Evolutionary conservation across 1,140 invertebrate genomes (phyloP), one percentile per base, ranked within the genome.

Genomic region (Drosophila chauvacae): DNA sequence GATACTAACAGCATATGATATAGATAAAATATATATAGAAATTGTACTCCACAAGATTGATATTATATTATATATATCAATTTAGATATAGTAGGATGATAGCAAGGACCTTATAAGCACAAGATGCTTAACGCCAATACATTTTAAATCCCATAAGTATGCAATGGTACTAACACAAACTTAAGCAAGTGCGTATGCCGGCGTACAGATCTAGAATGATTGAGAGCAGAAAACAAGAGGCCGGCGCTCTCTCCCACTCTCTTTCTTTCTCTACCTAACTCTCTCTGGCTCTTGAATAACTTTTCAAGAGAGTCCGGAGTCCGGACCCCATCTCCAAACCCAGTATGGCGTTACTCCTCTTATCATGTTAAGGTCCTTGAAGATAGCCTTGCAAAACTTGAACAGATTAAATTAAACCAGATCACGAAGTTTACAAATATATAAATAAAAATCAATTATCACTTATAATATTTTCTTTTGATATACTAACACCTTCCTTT

Each of bases 21-120:
- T 62, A 33, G n/a, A 56, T 33, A 7, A 20, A 23, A n/a, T 51
- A 23, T 28, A n/a, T 51, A 23, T 50, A 51, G 23, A n/a, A 16
- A 26, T 18, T 42, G 4, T 16, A 23, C 35, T 11, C 14, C 23
- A 26, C 14, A 26, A n/a, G 14, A 11, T 20, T 41, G 35, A 39
- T 26, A 5, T 28, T 28, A 28, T 28, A 28, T 28, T 6, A 30
- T 53, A 23, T 10, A 20, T 20, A 37, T 23, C 2, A 18, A 20
- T 26, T 41, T 59, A 63, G 61, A 56, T 11, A 56, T 39, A 37
- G 33, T 18, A 23, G 33, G 14, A 23, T n/a, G 4, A 16, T 16
- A 48, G 45, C 45, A 16, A 26, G 23, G 14, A 48, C 23, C 45
- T 26, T 48, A 16, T 9, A 16, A 16, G 14, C 7, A 16, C 20